Conservation (phyloP, 2,113 vertebrate species). For the Climacteris rufus region DNA sequence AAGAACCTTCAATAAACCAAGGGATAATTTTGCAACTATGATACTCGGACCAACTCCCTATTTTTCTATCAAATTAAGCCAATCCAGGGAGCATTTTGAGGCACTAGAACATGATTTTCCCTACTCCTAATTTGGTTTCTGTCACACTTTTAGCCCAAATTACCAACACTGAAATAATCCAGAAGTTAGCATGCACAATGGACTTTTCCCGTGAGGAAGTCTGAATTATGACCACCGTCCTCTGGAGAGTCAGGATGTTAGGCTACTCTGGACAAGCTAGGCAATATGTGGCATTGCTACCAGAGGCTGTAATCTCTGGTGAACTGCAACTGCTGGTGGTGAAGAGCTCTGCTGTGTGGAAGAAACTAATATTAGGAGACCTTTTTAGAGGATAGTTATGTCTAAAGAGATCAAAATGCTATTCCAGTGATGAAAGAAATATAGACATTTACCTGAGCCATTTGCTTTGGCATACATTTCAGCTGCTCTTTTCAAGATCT, state of each 20-base stretch:
- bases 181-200: not conserved
- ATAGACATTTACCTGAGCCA: slow-evolving; percentile 80
- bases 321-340: not conserved
- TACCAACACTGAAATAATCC: not conserved
- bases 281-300: not conserved
- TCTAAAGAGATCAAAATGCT: not conserved
- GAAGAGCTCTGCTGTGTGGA: not conserved
- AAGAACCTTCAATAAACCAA: not conserved
- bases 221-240: not conserved
- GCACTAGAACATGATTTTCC: not conserved
- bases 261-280: not conserved
- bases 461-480: slow-evolving; percentile 92
- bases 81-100: not conserved
- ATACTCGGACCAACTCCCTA: not conserved
- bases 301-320: not conserved
- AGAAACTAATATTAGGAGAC: not conserved
- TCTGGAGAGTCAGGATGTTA: not conserved
- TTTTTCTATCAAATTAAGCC: not conserved
- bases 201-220: not conserved
- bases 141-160: not conserved
- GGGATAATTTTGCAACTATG: not conserved
- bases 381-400: not conserved
- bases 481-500: slow-evolving; percentile 86
- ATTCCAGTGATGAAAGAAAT: not conserved
- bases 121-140: not conserved